Percentiles rank a stretch among this genome's conserved stretches.
phyloP scores from a whole-genome alignment of 1,140 invertebrate genomes.

The Streblospio benedicti region DNA sequence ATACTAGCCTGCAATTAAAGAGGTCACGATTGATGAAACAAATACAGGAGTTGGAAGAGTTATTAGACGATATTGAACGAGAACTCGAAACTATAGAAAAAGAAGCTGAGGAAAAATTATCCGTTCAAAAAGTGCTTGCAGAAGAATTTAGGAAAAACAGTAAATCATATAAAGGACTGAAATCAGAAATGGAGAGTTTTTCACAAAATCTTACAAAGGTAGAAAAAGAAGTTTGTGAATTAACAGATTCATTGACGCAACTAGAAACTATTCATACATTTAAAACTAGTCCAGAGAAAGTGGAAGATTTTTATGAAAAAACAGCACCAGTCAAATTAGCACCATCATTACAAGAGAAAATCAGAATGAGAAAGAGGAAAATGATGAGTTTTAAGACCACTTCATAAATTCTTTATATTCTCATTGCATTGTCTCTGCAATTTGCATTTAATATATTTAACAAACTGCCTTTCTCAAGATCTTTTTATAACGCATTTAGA shows the following conservation, averaged over 20 bases:
- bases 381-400: not conserved
- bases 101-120: conserved; percentile 30
- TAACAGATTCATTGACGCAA: conserved; percentile 35
- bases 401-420: too few species aligned
- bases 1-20: conserved; percentile 40
- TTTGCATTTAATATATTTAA: too few species aligned
- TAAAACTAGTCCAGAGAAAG: conserved; percentile 38
- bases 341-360: conserved; percentile 37
- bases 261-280: conserved; percentile 41
- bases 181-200: conserved; percentile 32
- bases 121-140: conserved; percentile 28
- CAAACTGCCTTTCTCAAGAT: too few species aligned
- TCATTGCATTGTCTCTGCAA: too few species aligned
- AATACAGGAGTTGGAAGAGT: conserved; percentile 32
- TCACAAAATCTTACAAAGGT: conserved; percentile 31
- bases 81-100: conserved; percentile 31
- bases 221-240: conserved; percentile 31
- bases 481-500: too few species aligned
- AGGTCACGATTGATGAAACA: conserved; percentile 32
- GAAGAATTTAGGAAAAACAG: conserved; percentile 32
- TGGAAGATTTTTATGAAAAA: conserved; percentile 38
- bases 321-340: conserved; percentile 39
- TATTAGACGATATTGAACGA: conserved; percentile 30
- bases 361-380: conserved; percentile 28
- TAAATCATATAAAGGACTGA: conserved; percentile 31